Percentiles rank a stretch among this genome's conserved stretches.
Conservation (phyloP, 2,888 invertebrate species). For the Hedychridium roseum region DNA sequence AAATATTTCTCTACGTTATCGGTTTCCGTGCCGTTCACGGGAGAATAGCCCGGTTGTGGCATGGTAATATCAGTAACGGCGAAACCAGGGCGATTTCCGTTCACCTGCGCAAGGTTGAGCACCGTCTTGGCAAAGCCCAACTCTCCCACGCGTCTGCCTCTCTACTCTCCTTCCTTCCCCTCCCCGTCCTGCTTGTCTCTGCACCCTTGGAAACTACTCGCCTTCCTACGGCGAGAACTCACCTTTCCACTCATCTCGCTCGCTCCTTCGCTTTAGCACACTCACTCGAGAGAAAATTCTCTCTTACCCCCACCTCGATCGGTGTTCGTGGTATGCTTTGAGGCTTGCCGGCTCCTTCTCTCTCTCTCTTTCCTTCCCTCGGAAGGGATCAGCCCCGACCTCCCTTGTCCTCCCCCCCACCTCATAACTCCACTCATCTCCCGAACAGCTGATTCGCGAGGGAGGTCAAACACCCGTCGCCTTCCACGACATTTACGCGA, state of each 20-base stretch:
- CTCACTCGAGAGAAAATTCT: constrained; percentile 7
- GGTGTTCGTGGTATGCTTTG: constrained; percentile 47
- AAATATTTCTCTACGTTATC: no score
- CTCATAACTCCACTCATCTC: constrained; percentile 22
- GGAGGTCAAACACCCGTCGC: constrained; percentile 44
- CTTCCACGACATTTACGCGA: no score
- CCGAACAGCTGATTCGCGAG: constrained; percentile 51
- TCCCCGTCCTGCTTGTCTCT: constrained; percentile 10
- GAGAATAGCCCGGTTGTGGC: no score
- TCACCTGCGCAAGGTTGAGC: constrained; percentile 56
- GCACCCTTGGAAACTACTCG: constrained; percentile 1
- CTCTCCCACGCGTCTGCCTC: constrained; percentile 55
- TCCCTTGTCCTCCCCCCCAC: constrained; percentile 7
- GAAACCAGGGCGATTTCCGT: constrained; percentile 35
- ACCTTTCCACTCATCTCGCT: constrained; percentile 1
- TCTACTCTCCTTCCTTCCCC: constrained; percentile 28
- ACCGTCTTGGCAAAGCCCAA: constrained; percentile 46
- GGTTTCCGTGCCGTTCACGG: no score
- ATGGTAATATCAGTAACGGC: no score
- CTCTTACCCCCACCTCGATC: constrained; percentile 43
- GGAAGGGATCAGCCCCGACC: constrained; percentile 7
- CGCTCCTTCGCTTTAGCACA: constrained; percentile 2
- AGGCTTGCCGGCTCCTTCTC: constrained; percentile 38
- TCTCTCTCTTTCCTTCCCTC: constrained; percentile 18
- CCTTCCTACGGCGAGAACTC: constrained; percentile 13